Evolutionary conservation across 2,113 vertebrate species (phyloP), one percentile per base, ranked within the genome.

Genomic region (Pluvialis apricaria): DNA sequence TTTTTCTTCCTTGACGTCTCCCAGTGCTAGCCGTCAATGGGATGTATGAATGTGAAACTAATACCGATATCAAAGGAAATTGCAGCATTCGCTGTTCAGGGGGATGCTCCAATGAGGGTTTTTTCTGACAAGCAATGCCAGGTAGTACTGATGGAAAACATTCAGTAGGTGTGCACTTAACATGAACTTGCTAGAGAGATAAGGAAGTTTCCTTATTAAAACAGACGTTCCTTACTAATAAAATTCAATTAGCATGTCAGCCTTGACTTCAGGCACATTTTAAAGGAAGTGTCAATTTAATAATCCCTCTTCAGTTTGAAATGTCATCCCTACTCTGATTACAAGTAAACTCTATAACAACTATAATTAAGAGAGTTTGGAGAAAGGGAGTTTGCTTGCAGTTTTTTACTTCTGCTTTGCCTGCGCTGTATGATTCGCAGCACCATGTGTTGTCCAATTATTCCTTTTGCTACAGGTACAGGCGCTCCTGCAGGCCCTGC

Each of bases 271-370:
- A 96, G 93, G 90, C 64, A 61, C 38, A 76, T 86, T 92, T 93
- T 84, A 90, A 94, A 94, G 94, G 86, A 97, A 96, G 91, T 65
- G 70, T 90, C 90, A 84, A 95, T 96, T 96, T 84, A 93, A 92
- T 91, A 95, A 93, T 82, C 47, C 62, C 62, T 86, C 66, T 95
- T 94, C 85, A 88, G 72, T 76, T 91, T 91, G 80, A 93, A 97
- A 97, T 95, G 86, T 84, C 96, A 95, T 88, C 65, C 68, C 78
- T 88, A 36, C 72, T 83, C 79, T 96, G 89, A 95, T 96, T 89
- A 80, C 57, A 96, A 75, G 82, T 90, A 97, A 97, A 96, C 70
- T 91, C 82, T 86, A 0, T 72, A 95, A 90, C 78, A 94, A 73
- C 84, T 68, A 61, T 92, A 90, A 97, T 93, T 90, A 96, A 83